These are phyloP conservation scores for Dasypus novemcinctus DNA, from an alignment of 2,113 vertebrate genomes.

Conservation along the genomic window DNA sequence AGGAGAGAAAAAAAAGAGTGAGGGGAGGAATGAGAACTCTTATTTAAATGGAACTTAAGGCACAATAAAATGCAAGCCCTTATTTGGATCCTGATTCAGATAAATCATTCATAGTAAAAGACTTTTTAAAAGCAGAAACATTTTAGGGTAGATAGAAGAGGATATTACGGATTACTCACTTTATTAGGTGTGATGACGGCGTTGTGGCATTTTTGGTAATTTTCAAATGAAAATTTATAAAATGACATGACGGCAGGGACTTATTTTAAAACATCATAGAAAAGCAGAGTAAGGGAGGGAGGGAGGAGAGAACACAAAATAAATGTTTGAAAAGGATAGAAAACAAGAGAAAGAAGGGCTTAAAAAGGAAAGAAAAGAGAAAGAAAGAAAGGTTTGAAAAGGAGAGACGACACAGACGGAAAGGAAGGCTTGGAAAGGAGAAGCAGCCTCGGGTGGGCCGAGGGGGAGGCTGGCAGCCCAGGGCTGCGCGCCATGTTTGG, in stretches of 20 bases:
- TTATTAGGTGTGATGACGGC: neutral
- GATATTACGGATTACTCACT: neutral
- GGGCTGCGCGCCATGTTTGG: no score
- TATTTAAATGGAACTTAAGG: neutral
- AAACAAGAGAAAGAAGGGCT: neutral
- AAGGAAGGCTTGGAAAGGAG: neutral
- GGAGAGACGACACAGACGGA: no score
- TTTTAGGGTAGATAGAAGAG: neutral
- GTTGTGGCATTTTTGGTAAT: neutral
- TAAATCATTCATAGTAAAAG: neutral
- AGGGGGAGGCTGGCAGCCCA: no score
- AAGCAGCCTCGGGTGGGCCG: no score
- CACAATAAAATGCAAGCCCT: neutral
- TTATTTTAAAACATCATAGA: neutral
- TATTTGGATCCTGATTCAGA: neutral
- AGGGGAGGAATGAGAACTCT: rapidly evolving
- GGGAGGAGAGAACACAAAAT: neutral
- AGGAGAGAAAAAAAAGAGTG: neutral
- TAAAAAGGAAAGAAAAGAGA: neutral
- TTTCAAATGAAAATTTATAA: neutral
- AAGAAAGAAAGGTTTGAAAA: no score
- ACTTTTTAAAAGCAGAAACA: neutral
- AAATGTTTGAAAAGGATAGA: neutral
- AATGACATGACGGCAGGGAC: neutral
- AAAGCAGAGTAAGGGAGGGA: neutral